Percentiles rank a stretch among this genome's conserved stretches.
Conservation (phyloP, 2,888 invertebrate genomes). For the Himalopsyche kuldschensis region DNA sequence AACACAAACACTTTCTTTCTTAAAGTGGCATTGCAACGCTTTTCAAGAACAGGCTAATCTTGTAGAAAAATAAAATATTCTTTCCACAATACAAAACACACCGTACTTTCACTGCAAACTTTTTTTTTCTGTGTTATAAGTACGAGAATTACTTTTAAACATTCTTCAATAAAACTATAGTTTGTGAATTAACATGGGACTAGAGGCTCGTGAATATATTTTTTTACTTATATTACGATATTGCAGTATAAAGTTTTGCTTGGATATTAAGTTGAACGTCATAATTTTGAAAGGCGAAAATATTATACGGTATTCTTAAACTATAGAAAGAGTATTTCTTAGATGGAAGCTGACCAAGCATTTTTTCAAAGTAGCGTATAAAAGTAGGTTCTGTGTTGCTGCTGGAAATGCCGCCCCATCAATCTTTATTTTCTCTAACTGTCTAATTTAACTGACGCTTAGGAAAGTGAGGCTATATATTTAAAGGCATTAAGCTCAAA, state of each 20-base stretch:
- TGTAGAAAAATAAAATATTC: too few species aligned
- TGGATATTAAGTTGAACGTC: not conserved
- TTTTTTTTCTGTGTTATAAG: too few species aligned
- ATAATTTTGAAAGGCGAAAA: not conserved
- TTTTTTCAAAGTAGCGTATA: not conserved
- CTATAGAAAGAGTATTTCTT: not conserved
- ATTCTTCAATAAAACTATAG: too few species aligned
- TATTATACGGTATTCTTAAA: not conserved
- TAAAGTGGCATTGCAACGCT: too few species aligned
- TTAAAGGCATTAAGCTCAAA: constrained; percentile 5
- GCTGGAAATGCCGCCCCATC: constrained; percentile 8
- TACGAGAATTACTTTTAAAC: too few species aligned
- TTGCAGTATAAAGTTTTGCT: not conserved
- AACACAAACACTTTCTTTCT: too few species aligned
- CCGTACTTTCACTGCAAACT: too few species aligned
- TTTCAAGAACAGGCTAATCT: too few species aligned
- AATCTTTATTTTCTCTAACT: constrained; percentile 34
- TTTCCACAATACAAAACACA: too few species aligned
- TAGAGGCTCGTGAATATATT: too few species aligned
- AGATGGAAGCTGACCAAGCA: not conserved
- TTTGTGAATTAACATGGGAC: too few species aligned
- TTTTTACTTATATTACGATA: not conserved
- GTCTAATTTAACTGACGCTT: constrained; percentile 30
- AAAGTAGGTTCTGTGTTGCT: not conserved
- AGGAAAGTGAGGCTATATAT: constrained; percentile 13